phyloP scores from a whole-genome alignment of 2,888 invertebrate genomes.

The Laothoe populi region DNA sequence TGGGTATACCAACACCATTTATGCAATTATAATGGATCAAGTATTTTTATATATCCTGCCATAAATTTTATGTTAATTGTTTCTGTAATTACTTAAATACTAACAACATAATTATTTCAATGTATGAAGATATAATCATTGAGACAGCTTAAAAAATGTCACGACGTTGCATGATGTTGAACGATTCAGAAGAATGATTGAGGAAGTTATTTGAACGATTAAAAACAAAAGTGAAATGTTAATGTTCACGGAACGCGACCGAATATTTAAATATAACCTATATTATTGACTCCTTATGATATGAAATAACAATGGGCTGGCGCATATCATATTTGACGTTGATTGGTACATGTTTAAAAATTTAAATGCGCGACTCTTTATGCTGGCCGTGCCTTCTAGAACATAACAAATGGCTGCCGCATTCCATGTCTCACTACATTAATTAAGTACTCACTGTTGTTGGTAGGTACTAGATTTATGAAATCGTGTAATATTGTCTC shows the following conservation, averaged over 20 bases:
- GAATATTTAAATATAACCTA: constrained; percentile 47
- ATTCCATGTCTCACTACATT: constrained; percentile 66
- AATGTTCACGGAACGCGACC: constrained; percentile 31
- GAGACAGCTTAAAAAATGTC: background rate
- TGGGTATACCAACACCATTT: background rate
- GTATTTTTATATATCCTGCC: background rate
- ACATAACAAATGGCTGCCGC: constrained; percentile 71
- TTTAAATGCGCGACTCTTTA: constrained; percentile 71
- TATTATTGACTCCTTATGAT: constrained; percentile 43
- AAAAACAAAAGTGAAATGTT: background rate
- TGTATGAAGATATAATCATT: background rate
- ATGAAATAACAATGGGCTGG: constrained; percentile 49
- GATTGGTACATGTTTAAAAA: constrained; percentile 70
- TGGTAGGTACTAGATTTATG: constrained; percentile 32
- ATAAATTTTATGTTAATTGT: background rate
- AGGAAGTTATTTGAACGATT: background rate
- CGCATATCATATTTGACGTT: constrained; percentile 56
- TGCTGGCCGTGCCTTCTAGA: constrained; percentile 63
- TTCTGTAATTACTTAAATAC: background rate
- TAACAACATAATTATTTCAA: background rate
- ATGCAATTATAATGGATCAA: background rate
- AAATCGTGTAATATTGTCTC: constrained; percentile 35
- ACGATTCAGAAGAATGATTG: background rate
- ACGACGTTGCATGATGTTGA: background rate
- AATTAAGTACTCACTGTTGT: constrained; percentile 51